Evolutionary conservation across 2,113 vertebrate genomes (phyloP).

Genomic region (Ivindomyrus marchei): DNA sequence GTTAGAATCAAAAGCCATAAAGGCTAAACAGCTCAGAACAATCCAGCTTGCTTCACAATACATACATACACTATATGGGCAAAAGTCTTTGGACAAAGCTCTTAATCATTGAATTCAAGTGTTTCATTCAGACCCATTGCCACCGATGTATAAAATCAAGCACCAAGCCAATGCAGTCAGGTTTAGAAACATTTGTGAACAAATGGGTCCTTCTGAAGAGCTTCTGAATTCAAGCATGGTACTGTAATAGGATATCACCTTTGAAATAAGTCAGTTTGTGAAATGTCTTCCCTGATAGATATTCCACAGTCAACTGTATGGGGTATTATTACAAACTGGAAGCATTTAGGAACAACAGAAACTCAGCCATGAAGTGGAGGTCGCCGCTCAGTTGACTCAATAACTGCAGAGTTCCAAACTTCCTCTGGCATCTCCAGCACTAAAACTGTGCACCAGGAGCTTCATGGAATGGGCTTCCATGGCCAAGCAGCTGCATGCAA

Average conservation of each 20-base stretch:
- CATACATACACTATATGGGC: background rate
- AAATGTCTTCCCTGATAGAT: background rate
- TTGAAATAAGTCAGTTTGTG: background rate
- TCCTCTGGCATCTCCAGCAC: background rate
- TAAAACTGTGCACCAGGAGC: background rate
- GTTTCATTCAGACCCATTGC: background rate
- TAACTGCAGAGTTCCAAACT: background rate
- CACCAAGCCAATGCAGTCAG: background rate
- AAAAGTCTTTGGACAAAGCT: no score
- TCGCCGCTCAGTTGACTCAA: background rate
- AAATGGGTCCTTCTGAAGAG: background rate
- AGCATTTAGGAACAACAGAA: background rate
- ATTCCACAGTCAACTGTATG: background rate
- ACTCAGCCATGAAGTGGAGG: background rate
- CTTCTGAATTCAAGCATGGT: background rate
- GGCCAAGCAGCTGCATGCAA: background rate
- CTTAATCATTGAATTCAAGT: no score
- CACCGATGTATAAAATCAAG: background rate
- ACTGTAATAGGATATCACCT: background rate
- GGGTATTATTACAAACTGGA: background rate
- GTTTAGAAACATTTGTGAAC: background rate
- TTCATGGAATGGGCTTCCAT: background rate
- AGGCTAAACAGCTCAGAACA: background rate
- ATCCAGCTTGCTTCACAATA: background rate
- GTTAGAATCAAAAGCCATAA: background rate